These are phyloP conservation scores for Buceros bicornis DNA, from an alignment of 2,797 vertebrate species.

Conservation along the genomic window DNA sequence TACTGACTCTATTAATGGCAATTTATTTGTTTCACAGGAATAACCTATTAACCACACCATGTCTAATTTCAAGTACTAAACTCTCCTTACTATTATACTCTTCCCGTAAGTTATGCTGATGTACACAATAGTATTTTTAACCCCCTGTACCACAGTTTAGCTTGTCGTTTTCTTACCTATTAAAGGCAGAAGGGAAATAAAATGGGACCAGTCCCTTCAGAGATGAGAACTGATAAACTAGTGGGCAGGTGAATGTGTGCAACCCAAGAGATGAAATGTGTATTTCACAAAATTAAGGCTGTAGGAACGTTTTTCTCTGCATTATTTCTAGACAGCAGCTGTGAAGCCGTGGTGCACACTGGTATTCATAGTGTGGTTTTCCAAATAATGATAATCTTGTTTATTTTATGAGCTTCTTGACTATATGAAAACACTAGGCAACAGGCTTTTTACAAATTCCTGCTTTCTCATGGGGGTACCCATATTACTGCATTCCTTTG, in stretches of 20 bases:
- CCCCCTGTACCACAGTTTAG: background rate
- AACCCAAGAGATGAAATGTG: background rate
- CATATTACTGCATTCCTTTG: fast-evolving
- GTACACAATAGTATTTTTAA: background rate
- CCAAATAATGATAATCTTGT: background rate
- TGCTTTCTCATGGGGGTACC: background rate
- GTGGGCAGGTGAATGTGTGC: fast-evolving
- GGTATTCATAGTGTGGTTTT: background rate
- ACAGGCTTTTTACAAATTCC: background rate
- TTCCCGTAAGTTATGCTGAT: background rate
- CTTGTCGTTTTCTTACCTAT: background rate
- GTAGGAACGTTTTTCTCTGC: background rate
- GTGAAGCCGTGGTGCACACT: background rate
- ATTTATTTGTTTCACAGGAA: background rate
- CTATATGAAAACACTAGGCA: background rate
- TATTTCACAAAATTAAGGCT: background rate
- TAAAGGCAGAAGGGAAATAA: background rate
- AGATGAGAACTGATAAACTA: background rate
- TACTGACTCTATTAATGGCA: background rate
- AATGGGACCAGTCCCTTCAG: background rate
- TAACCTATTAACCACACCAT: background rate
- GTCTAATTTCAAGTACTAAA: background rate
- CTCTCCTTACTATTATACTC: background rate
- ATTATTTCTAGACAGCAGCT: background rate
- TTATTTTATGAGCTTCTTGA: background rate